phyloP scores from a whole-genome alignment of 2,113 vertebrate genomes.

The Lethenteron reissneri region DNA sequence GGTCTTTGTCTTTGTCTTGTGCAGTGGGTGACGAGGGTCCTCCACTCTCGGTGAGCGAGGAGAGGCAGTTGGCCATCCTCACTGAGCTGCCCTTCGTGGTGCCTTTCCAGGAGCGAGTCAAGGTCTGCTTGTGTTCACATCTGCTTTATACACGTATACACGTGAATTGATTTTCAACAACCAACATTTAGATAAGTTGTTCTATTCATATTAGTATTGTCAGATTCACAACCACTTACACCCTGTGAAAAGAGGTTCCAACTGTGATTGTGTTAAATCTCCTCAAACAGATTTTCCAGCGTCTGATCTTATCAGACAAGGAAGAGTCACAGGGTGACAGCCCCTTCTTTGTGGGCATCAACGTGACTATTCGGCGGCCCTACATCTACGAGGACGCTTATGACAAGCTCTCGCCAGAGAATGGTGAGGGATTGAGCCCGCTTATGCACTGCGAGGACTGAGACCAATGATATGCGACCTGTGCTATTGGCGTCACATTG shows the following conservation, averaged over 20 bases:
- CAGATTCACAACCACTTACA: too few species aligned
- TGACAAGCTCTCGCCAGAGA: slow-evolving; percentile 91
- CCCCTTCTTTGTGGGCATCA: slow-evolving; percentile 78
- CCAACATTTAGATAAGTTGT: background rate
- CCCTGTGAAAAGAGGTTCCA: slow-evolving; percentile 2
- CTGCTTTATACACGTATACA: too few species aligned
- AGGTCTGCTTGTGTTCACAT: slow-evolving; percentile 30
- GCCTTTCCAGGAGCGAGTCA: slow-evolving; percentile 95
- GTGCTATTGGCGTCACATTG: too few species aligned
- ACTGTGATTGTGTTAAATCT: slow-evolving; percentile 9
- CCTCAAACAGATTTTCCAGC: slow-evolving; percentile 66
- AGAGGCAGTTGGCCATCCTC: slow-evolving; percentile 76
- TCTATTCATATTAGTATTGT: background rate
- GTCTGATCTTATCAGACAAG: slow-evolving; percentile 85
- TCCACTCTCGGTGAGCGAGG: slow-evolving; percentile 79
- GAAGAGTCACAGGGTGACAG: slow-evolving; percentile 85
- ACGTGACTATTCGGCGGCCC: slow-evolving; percentile 80
- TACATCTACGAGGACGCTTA: slow-evolving; percentile 98
- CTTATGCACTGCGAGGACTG: too few species aligned
- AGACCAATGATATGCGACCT: too few species aligned
- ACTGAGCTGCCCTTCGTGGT: slow-evolving; percentile 92
- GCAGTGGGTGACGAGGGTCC: slow-evolving; percentile 70
- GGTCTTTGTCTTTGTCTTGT: slow-evolving; percentile 14
- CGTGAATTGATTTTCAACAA: background rate
- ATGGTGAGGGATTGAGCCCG: slow-evolving; percentile 30